Percentiles rank a stretch among this genome's conserved stretches.
Evolutionary conservation across 1,140 invertebrate genomes (phyloP).

Genomic region (Rhizoglyphus robini): DNA sequence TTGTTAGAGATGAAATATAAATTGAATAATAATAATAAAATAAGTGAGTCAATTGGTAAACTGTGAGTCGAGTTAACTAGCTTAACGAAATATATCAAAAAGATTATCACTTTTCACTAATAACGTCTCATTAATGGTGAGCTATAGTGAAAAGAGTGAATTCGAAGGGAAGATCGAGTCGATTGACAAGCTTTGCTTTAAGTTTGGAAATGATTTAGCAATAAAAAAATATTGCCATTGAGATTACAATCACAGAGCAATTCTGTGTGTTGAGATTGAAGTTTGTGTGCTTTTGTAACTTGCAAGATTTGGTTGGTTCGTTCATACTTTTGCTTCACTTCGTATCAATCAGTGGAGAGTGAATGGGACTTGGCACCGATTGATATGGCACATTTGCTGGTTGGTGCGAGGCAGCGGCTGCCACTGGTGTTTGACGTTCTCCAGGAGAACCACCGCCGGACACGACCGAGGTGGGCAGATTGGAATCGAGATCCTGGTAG

Average conservation of each 20-base stretch:
- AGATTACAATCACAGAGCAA: too few relatives aligned
- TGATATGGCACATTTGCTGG: conserved; percentile 4
- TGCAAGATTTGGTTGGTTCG: not conserved
- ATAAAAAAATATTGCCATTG: too few relatives aligned
- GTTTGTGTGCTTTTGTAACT: not conserved
- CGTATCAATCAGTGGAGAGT: not conserved
- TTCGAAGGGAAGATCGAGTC: not conserved
- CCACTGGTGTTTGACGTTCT: not conserved
- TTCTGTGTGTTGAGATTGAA: not conserved
- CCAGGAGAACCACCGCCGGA: not conserved
- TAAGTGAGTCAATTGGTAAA: too few relatives aligned
- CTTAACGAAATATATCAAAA: too few relatives aligned
- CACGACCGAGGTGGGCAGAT: not conserved
- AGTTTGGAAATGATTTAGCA: not conserved
- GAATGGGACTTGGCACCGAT: conserved; percentile 6
- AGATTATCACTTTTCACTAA: too few relatives aligned
- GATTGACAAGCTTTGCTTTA: not conserved
- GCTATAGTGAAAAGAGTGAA: not conserved
- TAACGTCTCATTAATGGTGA: too few relatives aligned
- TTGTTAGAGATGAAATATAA: not conserved
- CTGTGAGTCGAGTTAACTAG: too few relatives aligned
- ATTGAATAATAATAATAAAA: not conserved
- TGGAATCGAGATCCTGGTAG: conserved; percentile 5
- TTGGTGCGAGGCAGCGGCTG: not conserved
- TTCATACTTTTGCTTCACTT: not conserved